Percentiles rank a stretch among this genome's conserved stretches.
phyloP scores from a whole-genome alignment of 1,140 invertebrate species.

The Wasmannia auropunctata region DNA sequence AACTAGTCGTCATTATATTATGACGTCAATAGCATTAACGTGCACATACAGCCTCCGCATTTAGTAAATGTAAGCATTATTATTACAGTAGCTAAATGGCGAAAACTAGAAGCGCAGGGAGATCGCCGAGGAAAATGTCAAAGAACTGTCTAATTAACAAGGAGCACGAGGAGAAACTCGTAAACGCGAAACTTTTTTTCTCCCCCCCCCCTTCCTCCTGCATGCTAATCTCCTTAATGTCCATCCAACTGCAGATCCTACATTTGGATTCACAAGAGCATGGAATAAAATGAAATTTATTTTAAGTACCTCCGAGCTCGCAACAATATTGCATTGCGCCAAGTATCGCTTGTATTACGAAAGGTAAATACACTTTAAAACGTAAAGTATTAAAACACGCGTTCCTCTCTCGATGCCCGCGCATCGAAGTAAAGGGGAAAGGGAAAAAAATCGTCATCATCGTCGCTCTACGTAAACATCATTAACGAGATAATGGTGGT shows the following conservation, averaged over 20 bases:
- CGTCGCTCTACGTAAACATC: conserved; percentile 46
- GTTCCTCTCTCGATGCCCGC: neutral
- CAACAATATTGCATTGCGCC: neutral
- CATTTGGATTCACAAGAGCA: neutral
- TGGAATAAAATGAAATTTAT: conserved; percentile 24
- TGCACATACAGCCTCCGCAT: conserved; percentile 10
- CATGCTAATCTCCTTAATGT: conserved; percentile 35
- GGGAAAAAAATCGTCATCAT: neutral
- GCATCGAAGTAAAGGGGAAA: neutral
- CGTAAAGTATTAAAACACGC: neutral
- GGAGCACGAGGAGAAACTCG: conserved; percentile 14
- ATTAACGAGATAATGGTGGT: conserved; percentile 42
- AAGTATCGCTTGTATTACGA: neutral
- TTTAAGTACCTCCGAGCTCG: neutral
- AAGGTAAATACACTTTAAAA: neutral
- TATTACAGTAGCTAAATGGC: conserved; percentile 22
- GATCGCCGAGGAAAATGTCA: conserved; percentile 37
- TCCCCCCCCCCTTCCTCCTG: too few species aligned
- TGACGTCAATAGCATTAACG: conserved; percentile 52
- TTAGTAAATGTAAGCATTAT: conserved; percentile 31
- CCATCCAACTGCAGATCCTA: neutral
- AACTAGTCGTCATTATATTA: conserved; percentile 49
- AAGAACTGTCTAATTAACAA: conserved; percentile 51
- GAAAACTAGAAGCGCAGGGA: conserved; percentile 15
- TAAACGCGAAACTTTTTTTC: conserved; percentile 3